A percentile compares a stretch with the other conserved stretches of the same genome.
Conservation (phyloP, 2,888 invertebrate genomes). For the Drosophila ezoana region DNA sequence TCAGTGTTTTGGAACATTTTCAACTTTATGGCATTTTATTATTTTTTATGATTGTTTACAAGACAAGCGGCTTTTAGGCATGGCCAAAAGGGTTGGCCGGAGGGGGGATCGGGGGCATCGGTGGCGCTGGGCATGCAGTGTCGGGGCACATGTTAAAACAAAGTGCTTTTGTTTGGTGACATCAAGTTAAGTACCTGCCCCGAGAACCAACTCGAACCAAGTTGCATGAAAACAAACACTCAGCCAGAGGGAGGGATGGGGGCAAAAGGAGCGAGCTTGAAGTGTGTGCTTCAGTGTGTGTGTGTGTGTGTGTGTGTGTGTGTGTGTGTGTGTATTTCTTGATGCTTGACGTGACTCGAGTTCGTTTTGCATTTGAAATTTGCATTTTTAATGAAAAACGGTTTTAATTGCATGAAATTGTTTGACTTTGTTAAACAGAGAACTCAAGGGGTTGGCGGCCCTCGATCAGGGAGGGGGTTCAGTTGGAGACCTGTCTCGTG, state of each 20-base stretch:
- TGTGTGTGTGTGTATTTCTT: constrained; percentile 33
- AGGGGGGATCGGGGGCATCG: not conserved
- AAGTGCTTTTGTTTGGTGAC: constrained; percentile 81
- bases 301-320: constrained; percentile 21
- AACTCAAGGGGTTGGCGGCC: constrained; percentile 26
- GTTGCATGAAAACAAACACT: constrained; percentile 74
- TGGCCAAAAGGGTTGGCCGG: constrained; percentile 35
- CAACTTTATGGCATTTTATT: constrained; percentile 78
- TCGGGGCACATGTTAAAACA: constrained; percentile 77
- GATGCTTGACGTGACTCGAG: constrained; percentile 74
- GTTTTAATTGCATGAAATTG: constrained; percentile 82
- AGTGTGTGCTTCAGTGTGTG: constrained; percentile 24
- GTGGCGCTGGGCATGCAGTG: constrained; percentile 33
- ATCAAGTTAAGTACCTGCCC: constrained; percentile 79
- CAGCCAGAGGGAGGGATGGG: constrained; percentile 21
- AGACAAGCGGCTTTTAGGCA: constrained; percentile 79
- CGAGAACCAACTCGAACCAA: constrained; percentile 44
- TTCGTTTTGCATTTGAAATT: constrained; percentile 80
- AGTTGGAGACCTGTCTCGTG: constrained; percentile 11
- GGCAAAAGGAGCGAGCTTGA: constrained; percentile 2
- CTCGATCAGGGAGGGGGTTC: not conserved
- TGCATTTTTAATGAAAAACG: constrained; percentile 83
- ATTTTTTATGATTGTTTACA: constrained; percentile 81
- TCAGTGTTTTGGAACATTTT: constrained; percentile 43
- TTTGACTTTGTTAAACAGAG: constrained; percentile 79